Conservation (phyloP, 2,797 vertebrate genomes). For the Allochrocebus solatus region DNA sequence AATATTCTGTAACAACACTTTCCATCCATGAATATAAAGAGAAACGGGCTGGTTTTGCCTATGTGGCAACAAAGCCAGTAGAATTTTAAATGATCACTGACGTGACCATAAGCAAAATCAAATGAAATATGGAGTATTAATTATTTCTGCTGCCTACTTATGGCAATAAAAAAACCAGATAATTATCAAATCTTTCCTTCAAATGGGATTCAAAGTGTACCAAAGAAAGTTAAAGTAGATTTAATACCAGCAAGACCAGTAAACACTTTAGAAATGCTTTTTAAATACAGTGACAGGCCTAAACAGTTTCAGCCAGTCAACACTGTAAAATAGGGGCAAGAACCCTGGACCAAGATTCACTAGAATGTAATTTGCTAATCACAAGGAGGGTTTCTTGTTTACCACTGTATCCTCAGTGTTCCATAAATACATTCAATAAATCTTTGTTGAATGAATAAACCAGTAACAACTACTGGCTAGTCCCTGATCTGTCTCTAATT, state of each 20-base stretch:
- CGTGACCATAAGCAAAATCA: background rate
- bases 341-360: background rate
- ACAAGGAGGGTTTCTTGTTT: background rate
- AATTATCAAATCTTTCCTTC: background rate
- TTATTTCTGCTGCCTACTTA: background rate
- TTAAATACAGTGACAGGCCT: background rate
- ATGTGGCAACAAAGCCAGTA: background rate
- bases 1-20: slow-evolving; percentile 20
- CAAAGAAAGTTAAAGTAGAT: background rate
- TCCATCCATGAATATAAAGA: background rate
- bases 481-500: background rate
- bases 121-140: background rate
- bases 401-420: background rate
- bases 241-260: background rate
- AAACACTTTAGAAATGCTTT: background rate
- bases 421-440: background rate
- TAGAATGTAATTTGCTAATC: background rate
- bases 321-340: background rate
- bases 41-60: background rate
- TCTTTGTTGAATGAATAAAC: background rate
- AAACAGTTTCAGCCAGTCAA: background rate
- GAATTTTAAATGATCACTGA: background rate
- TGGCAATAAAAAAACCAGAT: background rate
- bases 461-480: background rate
- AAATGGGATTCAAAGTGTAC: background rate